Percentiles rank a stretch among this genome's conserved stretches.
Conservation (phyloP, 2,888 invertebrate species). For the Polydrusus tereticollis region DNA sequence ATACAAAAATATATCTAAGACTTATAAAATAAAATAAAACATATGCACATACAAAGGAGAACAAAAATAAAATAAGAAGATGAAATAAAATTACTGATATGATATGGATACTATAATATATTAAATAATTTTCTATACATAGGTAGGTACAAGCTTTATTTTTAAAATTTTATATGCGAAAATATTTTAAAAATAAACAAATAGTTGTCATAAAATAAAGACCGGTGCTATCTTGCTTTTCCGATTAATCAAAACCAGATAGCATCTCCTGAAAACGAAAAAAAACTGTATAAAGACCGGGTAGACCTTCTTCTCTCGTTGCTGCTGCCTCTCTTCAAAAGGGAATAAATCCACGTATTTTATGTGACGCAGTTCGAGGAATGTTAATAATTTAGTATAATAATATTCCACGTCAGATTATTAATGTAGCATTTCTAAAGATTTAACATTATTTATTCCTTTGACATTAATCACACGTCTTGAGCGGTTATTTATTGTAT, state of each 20-base stretch:
- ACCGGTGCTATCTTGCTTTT: constrained; percentile 20
- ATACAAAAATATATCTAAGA: too few relatives aligned
- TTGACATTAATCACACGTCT: constrained; percentile 58
- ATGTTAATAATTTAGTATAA: constrained; percentile 57
- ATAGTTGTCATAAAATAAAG: constrained; percentile 24
- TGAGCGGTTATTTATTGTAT: constrained; percentile 54
- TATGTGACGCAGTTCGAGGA: constrained; percentile 49
- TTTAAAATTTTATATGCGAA: too few relatives aligned
- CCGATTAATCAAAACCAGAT: constrained; percentile 34
- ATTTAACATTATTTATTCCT: constrained; percentile 55
- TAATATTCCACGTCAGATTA: constrained; percentile 55
- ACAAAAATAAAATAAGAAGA: too few relatives aligned
- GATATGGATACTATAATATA: too few relatives aligned
- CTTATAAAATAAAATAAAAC: too few relatives aligned
- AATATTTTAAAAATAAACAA: too few relatives aligned
- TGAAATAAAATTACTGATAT: too few relatives aligned
- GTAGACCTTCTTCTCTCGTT: constrained; percentile 14
- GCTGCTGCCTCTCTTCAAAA: constrained; percentile 30
- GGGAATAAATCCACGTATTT: constrained; percentile 49
- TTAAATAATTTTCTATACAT: too few relatives aligned
- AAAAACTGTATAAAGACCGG: constrained; percentile 29
- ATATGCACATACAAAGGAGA: too few relatives aligned
- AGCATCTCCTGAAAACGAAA: constrained; percentile 29
- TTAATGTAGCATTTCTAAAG: constrained; percentile 56
- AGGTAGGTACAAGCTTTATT: too few relatives aligned